These are phyloP conservation scores for Vombatus ursinus DNA, from an alignment of 2,113 vertebrate genomes.

Conservation along the genomic window DNA sequence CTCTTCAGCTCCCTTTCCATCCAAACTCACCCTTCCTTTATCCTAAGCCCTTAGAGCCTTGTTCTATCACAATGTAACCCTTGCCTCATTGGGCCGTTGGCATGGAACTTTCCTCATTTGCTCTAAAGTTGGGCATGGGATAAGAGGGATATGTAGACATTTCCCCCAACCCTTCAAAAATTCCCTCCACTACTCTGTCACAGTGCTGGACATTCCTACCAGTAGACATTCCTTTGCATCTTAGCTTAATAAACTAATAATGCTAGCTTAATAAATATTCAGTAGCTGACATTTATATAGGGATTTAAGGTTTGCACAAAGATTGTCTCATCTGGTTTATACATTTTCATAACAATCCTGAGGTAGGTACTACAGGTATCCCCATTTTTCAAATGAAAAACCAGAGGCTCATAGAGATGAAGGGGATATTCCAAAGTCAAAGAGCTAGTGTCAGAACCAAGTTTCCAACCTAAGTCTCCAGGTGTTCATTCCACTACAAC, in stretches of 20 bases:
- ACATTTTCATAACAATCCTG: not conserved
- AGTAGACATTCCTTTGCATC: not conserved
- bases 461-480: not conserved
- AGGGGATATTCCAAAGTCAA: not conserved
- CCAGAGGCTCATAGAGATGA: not conserved
- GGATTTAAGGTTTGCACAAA: not conserved
- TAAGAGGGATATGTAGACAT: not conserved
- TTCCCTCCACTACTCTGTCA: not conserved
- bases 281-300: not conserved
- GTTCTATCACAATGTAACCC: not conserved
- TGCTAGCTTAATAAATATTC: not conserved
- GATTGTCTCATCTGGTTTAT: not conserved
- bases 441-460: not conserved
- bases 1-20: not conserved
- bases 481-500: not conserved
- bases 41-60: not conserved
- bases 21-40: not conserved
- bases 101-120: not conserved
- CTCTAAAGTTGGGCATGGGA: not conserved
- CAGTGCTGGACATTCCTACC: not conserved
- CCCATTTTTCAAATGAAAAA: not conserved
- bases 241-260: not conserved
- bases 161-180: not conserved
- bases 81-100: not conserved
- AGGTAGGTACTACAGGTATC: not conserved